A percentile compares a stretch with the other conserved stretches of the same genome.
Conservation (phyloP, 2,888 invertebrate species). For the Clivina fossor region DNA sequence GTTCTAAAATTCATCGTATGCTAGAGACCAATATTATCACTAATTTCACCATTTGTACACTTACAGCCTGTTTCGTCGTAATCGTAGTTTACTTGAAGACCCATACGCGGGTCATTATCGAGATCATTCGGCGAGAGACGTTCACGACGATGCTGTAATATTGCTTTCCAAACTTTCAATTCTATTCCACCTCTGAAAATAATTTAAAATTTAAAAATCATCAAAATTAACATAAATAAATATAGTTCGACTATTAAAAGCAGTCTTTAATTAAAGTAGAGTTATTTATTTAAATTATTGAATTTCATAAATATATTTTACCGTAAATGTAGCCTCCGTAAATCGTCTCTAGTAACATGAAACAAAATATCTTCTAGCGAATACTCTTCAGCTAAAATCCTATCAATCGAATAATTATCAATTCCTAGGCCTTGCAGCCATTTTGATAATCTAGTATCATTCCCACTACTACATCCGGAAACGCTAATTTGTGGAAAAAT, state of each 20-base stretch:
- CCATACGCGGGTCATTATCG: constrained; percentile 36
- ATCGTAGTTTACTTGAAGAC: constrained; percentile 42
- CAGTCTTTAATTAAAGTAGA: too few relatives aligned
- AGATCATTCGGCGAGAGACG: constrained; percentile 32
- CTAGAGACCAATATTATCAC: constrained; percentile 30
- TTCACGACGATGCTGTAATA: constrained; percentile 61
- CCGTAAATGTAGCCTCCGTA: constrained; percentile 77
- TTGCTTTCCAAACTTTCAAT: constrained; percentile 82
- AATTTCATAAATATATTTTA: constrained; percentile 52
- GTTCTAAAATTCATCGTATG: constrained; percentile 5
- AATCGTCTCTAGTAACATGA: constrained; percentile 79
- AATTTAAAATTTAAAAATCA: too few relatives aligned
- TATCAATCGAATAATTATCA: constrained; percentile 66
- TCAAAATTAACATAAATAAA: constrained; percentile 6
- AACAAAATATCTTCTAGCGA: constrained; percentile 77
- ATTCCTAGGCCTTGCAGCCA: constrained; percentile 75
- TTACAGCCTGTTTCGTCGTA: constrained; percentile 46
- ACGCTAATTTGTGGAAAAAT: constrained; percentile 38
- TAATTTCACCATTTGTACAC: constrained; percentile 29
- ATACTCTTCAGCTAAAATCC: constrained; percentile 74
- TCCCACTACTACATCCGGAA: constrained; percentile 41
- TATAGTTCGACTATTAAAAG: too few relatives aligned
- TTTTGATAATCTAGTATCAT: constrained; percentile 63
- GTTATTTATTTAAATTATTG: too few relatives aligned
- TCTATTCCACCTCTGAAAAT: constrained; percentile 80